Percentiles rank a stretch among this genome's conserved stretches.
phyloP scores from a whole-genome alignment of 2,113 vertebrate species.

The Ceyx cyanopectus region DNA sequence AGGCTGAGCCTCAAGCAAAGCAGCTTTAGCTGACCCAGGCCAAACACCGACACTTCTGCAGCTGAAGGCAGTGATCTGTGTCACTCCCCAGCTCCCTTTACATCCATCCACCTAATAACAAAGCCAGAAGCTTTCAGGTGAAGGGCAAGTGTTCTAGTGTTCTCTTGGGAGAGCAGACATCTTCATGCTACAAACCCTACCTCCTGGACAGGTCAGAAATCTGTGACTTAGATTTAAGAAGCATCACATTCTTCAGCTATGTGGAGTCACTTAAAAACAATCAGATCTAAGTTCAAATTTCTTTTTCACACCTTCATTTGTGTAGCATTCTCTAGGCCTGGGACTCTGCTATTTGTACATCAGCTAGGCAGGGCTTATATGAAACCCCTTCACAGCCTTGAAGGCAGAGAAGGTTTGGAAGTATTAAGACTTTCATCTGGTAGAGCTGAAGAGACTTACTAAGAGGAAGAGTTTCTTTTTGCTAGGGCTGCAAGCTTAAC shows the following conservation, averaged over 20 bases:
- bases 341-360: background rate
- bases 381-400: background rate
- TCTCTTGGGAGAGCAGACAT: background rate
- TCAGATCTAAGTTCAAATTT: background rate
- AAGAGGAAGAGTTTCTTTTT: background rate
- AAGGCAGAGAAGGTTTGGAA: background rate
- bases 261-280: background rate
- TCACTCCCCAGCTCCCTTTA: background rate
- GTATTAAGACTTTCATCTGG: background rate
- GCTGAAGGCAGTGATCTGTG: background rate
- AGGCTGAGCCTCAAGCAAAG: background rate
- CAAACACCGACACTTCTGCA: rapidly evolving
- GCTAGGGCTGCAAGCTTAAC: background rate
- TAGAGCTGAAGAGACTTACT: background rate
- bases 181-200: background rate
- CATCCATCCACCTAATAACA: background rate
- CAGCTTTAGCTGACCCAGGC: background rate
- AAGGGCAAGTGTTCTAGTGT: background rate
- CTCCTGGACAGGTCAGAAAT: background rate
- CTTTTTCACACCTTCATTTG: background rate
- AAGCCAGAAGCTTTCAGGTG: background rate
- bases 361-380: background rate
- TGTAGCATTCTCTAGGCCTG: background rate
- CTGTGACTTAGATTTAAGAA: background rate
- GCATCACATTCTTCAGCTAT: background rate